Evolutionary conservation across 1,140 invertebrate species (phyloP), one percentile per base, ranked within the genome.

Genomic region (Teleopsis dalmanni): DNA sequence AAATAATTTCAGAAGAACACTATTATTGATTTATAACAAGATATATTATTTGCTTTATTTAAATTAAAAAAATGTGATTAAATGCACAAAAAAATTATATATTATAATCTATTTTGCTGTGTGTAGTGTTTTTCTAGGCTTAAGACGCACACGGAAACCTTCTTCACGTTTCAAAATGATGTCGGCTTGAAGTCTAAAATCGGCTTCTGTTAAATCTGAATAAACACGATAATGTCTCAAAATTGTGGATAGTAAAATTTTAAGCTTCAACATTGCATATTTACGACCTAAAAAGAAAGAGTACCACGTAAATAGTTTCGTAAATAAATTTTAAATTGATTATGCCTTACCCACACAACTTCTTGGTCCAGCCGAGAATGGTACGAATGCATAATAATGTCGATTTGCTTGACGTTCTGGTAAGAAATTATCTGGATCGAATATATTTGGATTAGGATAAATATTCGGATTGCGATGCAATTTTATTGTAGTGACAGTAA

Each of bases 181-280:
- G 62, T 91, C 88, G 49, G 78, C 87, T 64, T 88, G 81, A 0
- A 91, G 75, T 50, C 79, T 73, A 66, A 85, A 87, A 49, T 91
- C 81, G 21, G 79, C 71, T 51, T 87, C 81, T 47, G 79, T 78
- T 8, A 85, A 64, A 49, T 82, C 77, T 2, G 84, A 85, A 11
- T 72, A 71, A 16, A 87, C 73, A 38, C 80, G 80, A 74, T 84
- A 97, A 60, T 89, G 87, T 26, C 90, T 79, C 41, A 96, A 73
- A 25, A 96, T 81, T 14, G 87, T 89, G 0, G 91, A 85, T 6
- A 96, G 73, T 1, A 93, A 72, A n/a, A 90, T 81, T 70, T 93
- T 93, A 48, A 88, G 75, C 64, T 95, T 91, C 37, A 91, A 73
- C 73, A 89, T 79, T 2, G 91, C 91, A 72, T 93, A 94, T 72